phyloP scores from a whole-genome alignment of 2,113 vertebrate genomes.

The Isurus oxyrinchus region DNA sequence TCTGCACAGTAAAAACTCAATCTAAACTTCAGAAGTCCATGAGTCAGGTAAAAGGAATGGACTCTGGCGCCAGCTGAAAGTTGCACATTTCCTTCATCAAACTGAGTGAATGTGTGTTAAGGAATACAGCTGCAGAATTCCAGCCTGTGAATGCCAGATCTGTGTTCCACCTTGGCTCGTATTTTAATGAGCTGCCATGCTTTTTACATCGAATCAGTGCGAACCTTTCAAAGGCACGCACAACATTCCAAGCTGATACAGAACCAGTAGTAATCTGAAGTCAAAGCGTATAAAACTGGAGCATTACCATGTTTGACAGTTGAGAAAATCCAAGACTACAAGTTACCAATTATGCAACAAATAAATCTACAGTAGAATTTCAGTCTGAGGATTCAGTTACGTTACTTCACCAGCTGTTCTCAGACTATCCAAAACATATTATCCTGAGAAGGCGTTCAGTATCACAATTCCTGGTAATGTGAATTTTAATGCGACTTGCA shows the following conservation, averaged over 20 bases:
- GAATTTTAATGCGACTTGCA: not conserved
- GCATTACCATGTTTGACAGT: not conserved
- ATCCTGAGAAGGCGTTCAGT: not conserved
- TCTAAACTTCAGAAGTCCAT: not conserved
- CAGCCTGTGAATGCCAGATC: constrained; percentile 8
- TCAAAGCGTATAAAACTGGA: not conserved
- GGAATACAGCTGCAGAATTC: constrained; percentile 14
- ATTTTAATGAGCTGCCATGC: not conserved
- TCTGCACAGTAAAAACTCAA: not conserved
- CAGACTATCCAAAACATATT: not conserved
- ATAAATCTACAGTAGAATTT: not conserved
- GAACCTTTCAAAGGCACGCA: not conserved
- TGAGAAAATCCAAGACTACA: not conserved
- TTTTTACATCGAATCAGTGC: constrained; percentile 12
- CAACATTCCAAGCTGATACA: constrained; percentile 24
- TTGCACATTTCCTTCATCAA: not conserved
- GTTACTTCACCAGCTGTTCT: not conserved
- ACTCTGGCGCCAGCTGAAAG: not conserved
- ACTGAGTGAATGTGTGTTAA: not conserved
- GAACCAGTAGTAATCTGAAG: not conserved
- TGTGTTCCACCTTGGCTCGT: constrained; percentile 9
- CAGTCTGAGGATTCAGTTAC: not conserved
- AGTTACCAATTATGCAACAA: not conserved
- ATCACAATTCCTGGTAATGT: not conserved
- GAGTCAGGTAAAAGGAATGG: constrained; percentile 28